A percentile compares a stretch with the other conserved stretches of the same genome.
These are phyloP conservation scores for Aplysina aerophoba DNA, from an alignment of 37 sponge, comb jelly and placozoan species.

Conservation along the genomic window DNA sequence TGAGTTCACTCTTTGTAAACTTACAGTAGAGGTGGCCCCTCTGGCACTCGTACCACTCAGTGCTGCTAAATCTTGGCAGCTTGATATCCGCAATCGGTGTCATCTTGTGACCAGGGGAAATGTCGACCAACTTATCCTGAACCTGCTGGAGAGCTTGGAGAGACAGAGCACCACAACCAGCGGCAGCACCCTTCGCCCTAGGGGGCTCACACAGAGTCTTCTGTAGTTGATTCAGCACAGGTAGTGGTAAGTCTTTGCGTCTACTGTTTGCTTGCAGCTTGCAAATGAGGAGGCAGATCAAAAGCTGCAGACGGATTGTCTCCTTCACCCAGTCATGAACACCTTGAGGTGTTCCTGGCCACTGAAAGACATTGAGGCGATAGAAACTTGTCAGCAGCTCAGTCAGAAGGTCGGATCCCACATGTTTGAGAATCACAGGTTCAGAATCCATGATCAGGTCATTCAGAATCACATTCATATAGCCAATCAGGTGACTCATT, in stretches of 20 bases:
- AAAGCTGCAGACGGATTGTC: neutral
- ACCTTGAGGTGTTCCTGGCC: conserved; percentile 1
- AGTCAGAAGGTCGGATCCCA: neutral
- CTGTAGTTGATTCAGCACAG: no score
- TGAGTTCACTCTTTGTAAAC: neutral
- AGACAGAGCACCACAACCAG: neutral
- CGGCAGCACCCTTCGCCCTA: neutral
- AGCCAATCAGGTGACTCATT: neutral
- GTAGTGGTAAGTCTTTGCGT: neutral
- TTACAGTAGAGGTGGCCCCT: conserved; percentile 61
- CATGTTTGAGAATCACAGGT: no score
- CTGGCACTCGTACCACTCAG: conserved; percentile 45
- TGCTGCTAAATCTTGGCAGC: neutral
- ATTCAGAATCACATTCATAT: no score
- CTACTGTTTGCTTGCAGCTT: neutral
- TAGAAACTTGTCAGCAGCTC: neutral
- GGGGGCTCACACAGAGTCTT: neutral
- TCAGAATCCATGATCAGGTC: no score
- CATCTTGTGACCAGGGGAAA: neutral
- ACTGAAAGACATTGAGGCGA: neutral
- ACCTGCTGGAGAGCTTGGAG: neutral
- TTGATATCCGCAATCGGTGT: neutral
- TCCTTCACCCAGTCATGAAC: conserved; percentile 23
- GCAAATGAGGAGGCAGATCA: neutral
- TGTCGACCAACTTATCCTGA: neutral